Evolutionary conservation across 2,113 vertebrate genomes (phyloP).

Genomic region (Hipposideros armiger): DNA sequence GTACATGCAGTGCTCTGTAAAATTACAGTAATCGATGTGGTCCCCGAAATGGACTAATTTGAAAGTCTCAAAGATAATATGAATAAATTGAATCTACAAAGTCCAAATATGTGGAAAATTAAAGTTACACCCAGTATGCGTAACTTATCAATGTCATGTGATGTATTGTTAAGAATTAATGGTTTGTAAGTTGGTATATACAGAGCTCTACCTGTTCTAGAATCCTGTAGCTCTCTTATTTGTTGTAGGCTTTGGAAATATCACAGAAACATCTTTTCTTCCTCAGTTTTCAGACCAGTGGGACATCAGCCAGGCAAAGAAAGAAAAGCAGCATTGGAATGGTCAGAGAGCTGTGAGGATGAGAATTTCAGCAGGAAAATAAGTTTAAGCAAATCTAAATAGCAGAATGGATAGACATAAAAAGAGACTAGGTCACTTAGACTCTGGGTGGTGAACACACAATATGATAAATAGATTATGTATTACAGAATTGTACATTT

Average conservation of each 20-base stretch:
- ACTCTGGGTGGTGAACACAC: too few species aligned
- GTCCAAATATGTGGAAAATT: not conserved
- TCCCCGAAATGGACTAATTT: not conserved
- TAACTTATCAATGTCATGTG: not conserved
- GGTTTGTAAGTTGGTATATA: not conserved
- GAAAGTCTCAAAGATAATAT: constrained; percentile 4
- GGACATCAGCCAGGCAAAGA: not conserved
- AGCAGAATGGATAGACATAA: not conserved
- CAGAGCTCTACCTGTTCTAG: not conserved
- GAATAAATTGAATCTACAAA: not conserved
- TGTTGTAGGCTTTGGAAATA: not conserved
- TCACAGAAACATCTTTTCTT: not conserved
- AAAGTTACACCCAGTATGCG: not conserved
- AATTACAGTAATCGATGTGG: not conserved
- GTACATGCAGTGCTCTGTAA: not conserved
- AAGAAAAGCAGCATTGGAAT: not conserved
- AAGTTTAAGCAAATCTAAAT: not conserved
- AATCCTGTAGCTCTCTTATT: not conserved
- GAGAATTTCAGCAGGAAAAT: not conserved
- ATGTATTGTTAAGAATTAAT: not conserved
- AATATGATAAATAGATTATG: too few species aligned
- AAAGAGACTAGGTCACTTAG: not conserved
- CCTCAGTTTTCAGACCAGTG: not conserved
- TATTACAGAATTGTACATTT: too few species aligned
- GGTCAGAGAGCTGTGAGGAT: not conserved